phyloP scores from a whole-genome alignment of 1,140 invertebrate species.

The Tetragnatha versicolor region DNA sequence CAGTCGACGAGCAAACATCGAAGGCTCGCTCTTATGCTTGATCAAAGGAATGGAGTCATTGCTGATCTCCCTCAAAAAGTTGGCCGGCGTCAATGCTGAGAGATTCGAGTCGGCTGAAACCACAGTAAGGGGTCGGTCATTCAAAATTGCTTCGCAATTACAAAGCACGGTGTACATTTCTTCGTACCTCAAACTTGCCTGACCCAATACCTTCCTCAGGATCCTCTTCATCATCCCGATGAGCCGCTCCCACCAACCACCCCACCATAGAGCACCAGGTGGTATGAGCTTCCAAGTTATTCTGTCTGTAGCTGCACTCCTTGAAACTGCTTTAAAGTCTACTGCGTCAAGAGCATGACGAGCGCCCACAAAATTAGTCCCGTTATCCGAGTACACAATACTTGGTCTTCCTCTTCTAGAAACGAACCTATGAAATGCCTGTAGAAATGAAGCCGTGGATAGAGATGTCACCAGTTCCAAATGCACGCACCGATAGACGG shows the following conservation, averaged over 20 bases:
- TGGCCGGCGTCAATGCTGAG: background rate
- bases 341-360: background rate
- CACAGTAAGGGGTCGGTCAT: conserved; percentile 10
- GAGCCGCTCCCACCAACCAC: conserved; percentile 15
- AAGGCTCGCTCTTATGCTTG: background rate
- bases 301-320: background rate
- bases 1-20: background rate
- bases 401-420: conserved; percentile 60
- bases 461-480: conserved; percentile 62
- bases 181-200: conserved; percentile 16
- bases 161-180: conserved; percentile 1
- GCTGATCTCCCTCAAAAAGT: conserved; percentile 8
- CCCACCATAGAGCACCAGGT: conserved; percentile 8
- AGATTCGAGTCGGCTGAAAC: conserved; percentile 2
- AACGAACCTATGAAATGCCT: conserved; percentile 62
- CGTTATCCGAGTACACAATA: conserved; percentile 61
- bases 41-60: background rate
- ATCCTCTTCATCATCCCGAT: background rate
- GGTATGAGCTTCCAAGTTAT: conserved; percentile 42
- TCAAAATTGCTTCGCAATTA: conserved; percentile 25
- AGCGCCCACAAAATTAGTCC: conserved; percentile 63
- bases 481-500: conserved; percentile 51
- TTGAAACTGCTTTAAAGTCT: conserved; percentile 4
- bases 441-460: conserved; percentile 62
- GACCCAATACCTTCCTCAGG: conserved; percentile 11